Conservation (phyloP, 2,888 invertebrate species). For the Tetranychus truncatus region DNA sequence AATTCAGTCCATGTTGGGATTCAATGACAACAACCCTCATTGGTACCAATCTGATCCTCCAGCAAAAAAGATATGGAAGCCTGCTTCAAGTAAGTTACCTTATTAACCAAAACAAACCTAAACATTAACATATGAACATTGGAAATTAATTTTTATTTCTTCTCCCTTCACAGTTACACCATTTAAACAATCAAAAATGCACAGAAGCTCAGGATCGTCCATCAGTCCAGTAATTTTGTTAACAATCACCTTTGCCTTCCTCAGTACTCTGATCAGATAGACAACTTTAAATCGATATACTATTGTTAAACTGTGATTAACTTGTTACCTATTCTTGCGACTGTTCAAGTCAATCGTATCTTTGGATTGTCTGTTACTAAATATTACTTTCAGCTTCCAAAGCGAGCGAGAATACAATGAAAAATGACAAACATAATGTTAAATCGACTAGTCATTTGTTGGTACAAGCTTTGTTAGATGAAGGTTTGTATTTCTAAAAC, state of each 20-base stretch:
- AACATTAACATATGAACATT: background rate
- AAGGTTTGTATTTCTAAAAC: no score
- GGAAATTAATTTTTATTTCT: background rate
- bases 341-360: no score
- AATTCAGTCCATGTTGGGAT: background rate
- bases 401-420: no score
- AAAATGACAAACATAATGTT: no score
- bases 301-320: no score
- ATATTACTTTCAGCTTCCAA: no score
- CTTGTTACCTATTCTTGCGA: no score
- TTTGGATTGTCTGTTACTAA: no score
- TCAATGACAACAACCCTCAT: background rate
- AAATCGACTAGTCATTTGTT: no score
- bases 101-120: background rate
- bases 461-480: no score
- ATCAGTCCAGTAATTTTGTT: background rate
- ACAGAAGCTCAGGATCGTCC: background rate
- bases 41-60: conserved; percentile 1
- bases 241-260: background rate
- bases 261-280: background rate
- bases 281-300: no score
- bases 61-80: background rate
- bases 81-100: background rate
- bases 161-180: background rate
- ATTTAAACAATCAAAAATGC: background rate